Base-by-base conservation (phyloP, 1,140 invertebrate species). In the Drosophila azteca region DNA sequence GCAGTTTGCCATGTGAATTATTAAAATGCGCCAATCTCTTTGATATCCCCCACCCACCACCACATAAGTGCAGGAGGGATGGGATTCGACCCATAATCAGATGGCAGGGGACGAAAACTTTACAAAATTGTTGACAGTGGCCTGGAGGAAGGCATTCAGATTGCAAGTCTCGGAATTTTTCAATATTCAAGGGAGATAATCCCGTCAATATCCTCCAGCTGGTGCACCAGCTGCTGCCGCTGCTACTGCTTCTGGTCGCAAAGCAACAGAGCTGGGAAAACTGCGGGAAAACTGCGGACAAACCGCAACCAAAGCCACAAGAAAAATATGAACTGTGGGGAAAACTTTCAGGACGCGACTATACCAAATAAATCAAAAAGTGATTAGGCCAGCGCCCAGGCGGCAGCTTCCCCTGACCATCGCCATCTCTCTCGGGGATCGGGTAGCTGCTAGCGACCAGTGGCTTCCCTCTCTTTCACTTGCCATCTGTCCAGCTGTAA, bases 321-420 rank as follows among this genome's bases (percentile, higher is more conserved):
- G 63, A 68, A 79, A 84, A 85, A 87, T 78, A 82, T 75, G 69
- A 82, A 74, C 65, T 71, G 77, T 52, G 69, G 77, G 70, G 49
- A 75, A 75, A 87, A 82, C 74, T 87, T 87, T 76, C 57, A 22
- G 54, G 54, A 52, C 64, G 51, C 68, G 54, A 62, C 68, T 77
- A 51, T 58, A 61, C 78, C 50, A 79, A 88, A 87, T 87, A 87
- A 87, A 87, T 87, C 83, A 87, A 88, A 87, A 87, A 87, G 83
- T 87, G 83, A 87, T 87, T 87, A 87, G 83, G 77, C 54, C 61
- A 31, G 31, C 52, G 59, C 8, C 31, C n/a, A 6, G 11, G 15
- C 35, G 41, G 3, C n/a, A 58, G 22, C 15, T 57, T 39, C 35
- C 35, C 5, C 11, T 39, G 11, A 11, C 35, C 11, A 13, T 4